Base-by-base conservation (phyloP, 2,113 vertebrate species). In the Desmodus rotundus region DNA sequence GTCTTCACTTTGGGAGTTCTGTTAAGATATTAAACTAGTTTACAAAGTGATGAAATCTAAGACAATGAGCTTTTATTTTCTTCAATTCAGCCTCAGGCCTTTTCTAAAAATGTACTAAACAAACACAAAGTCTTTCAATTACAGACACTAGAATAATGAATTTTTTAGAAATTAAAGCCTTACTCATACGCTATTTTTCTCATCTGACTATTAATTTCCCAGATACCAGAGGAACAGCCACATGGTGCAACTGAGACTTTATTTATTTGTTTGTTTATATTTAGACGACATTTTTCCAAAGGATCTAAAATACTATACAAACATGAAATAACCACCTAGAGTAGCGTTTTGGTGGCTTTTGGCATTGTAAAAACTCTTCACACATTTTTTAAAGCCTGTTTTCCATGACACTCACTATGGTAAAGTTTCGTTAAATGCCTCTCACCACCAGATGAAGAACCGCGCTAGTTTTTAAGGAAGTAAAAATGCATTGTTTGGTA, bases 161-260 rank as follows among this genome's bases (percentile, higher is more conserved):
- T 68, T 56, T 78, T 63, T 67, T 54, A 1, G 63, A 92, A 94
- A 85, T 43, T 61, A 86, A 90, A 92, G 38, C 14, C 47, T 94
- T 91, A 82, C 63, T 96, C 96, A 85, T 28, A 95, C 28, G 17
- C 41, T 47, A n/a, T 94, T 95, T 94, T 87, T 87, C 78, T 94
- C 67, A 45, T 80, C 73, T 89, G 26, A 88, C 61, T 95, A 61
- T 83, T 90, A 87, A 92, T 92, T 78, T 83, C 86, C 86, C 91
- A 91, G 73, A 28, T 70, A 91, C 36, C 88, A 93, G 80, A 96
- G 90, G 70, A 68, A 84, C 41, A 7, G 45, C 61, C 94, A 94
- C 77, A n/a, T 15, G 80, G n/a, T 74, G 22, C 36, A 93, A 95
- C 47, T 74, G 78, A 96, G 43, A 94, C 47, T 93, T 87, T 68